Evolutionary conservation across 2,113 vertebrate genomes (phyloP).

Genomic region (Tetrax tetrax): DNA sequence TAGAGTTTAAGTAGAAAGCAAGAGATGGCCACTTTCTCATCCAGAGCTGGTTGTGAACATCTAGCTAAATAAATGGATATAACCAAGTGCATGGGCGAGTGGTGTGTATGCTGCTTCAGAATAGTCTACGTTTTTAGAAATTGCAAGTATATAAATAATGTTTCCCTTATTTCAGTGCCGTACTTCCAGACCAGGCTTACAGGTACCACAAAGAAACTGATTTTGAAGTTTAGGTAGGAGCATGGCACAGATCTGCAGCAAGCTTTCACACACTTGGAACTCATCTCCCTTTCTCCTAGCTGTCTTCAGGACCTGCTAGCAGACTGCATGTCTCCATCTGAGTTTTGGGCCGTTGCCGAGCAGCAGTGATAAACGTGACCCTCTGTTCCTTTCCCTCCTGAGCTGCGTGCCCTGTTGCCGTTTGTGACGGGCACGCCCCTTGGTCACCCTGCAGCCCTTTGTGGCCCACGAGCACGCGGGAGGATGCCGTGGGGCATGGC

Average conservation of each 20-base stretch:
- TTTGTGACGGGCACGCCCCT: no score
- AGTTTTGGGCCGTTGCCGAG: no score
- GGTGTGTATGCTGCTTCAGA: neutral
- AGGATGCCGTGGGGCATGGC: neutral
- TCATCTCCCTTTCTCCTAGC: neutral
- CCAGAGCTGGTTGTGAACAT: neutral
- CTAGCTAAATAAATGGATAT: neutral
- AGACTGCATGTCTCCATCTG: no score
- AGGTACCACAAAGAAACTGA: neutral
- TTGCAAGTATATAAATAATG: neutral
- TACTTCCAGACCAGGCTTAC: neutral
- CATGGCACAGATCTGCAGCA: neutral
- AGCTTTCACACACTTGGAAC: neutral
- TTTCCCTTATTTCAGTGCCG: neutral
- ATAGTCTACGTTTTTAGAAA: neutral
- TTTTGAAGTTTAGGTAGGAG: neutral
- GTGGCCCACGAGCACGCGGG: rapidly evolving
- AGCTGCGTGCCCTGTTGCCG: rapidly evolving
- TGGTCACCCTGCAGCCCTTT: neutral
- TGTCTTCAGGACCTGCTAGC: neutral
- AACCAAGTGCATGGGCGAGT: neutral
- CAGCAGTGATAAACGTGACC: no score
- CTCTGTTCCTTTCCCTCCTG: no score
- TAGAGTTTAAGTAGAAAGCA: neutral
- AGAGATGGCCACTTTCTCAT: neutral